Evolutionary conservation across 2,888 invertebrate genomes (phyloP), one percentile per base, ranked within the genome.

Genomic region (Leptinotarsa rubiginosa): DNA sequence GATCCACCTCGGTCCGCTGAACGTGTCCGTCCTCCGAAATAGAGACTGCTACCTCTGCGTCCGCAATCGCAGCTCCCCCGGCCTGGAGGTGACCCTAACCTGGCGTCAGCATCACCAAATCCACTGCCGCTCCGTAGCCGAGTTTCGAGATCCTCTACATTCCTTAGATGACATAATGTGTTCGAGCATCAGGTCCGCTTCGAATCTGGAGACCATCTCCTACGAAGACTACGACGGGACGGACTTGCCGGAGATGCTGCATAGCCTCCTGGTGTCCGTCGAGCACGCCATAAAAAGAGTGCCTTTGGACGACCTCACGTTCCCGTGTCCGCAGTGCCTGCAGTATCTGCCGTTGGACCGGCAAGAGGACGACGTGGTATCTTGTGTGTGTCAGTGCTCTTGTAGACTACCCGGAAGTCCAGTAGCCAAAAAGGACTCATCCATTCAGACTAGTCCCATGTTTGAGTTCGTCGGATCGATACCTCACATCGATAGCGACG

Each of bases 401-500:
- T 87, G 87, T 76, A 80, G 81, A 71, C 77, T 84, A 72, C 81
- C 82, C 25, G 86, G 87, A 67, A 84, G 83, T 75, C 74, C 80
- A 0, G 86, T 88, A 47, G 83, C 86, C 69, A 87, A 84, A 78
- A 87, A 86, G 77, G 89, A 89, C 81, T 85, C 87, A 25, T 87
- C 88, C 54, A 89, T 89, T 74, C 88, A 89, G 82, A 88, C 89
- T 77, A 89, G 89, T 85, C 88, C 91, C 77, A 90, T 91, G 87
- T 92, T 92, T 86, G 92, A 92, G 85, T 88, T 92, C 82, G 92
- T 91, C 70, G 91, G 91, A 47, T 90, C 91, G 64, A 92, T 93
- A 87, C 93, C 93, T 76, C 93, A 93, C 86, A 93, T 93, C 81
- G 93, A 93, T 87, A 93, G 93, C 85, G 93, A 93, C 83, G 93